Percentiles rank a stretch among this genome's conserved stretches.
Evolutionary conservation across 1,140 invertebrate genomes (phyloP).

Genomic region (Trinorchestia longiramus): DNA sequence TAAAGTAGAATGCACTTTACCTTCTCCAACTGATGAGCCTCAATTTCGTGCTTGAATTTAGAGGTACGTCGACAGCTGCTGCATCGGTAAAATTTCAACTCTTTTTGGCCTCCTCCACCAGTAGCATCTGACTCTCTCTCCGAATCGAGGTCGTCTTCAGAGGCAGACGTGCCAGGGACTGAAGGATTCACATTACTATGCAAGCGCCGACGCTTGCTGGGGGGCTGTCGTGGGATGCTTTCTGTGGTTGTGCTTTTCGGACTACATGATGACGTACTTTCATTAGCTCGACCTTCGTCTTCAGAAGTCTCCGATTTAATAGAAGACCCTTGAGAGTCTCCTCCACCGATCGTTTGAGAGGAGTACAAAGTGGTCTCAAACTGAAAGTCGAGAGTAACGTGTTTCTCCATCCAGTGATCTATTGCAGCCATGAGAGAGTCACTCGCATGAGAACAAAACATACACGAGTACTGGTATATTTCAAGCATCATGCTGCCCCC

Average conservation of each 20-base stretch:
- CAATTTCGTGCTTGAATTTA: slow-evolving; percentile 15
- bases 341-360: neutral
- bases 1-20: neutral
- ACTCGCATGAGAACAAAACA: slow-evolving; percentile 61
- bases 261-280: neutral
- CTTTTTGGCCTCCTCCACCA: neutral
- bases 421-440: slow-evolving; percentile 63
- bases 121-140: neutral
- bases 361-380: slow-evolving; percentile 20
- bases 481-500: slow-evolving; percentile 60
- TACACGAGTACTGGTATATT: slow-evolving; percentile 63
- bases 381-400: slow-evolving; percentile 62
- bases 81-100: neutral
- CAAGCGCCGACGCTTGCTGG: neutral
- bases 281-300: neutral
- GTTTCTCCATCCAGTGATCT: slow-evolving; percentile 64
- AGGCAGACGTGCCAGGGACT: neutral
- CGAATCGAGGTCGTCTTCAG: slow-evolving; percentile 17
- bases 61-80: slow-evolving; percentile 42
- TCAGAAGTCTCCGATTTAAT: neutral
- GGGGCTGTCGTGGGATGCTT: neutral
- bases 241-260: neutral
- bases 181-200: neutral
- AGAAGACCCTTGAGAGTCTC: neutral
- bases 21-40: slow-evolving; percentile 31